These are phyloP conservation scores for Drosophila mayri DNA, from an alignment of 1,140 invertebrate species.

Conservation along the genomic window DNA sequence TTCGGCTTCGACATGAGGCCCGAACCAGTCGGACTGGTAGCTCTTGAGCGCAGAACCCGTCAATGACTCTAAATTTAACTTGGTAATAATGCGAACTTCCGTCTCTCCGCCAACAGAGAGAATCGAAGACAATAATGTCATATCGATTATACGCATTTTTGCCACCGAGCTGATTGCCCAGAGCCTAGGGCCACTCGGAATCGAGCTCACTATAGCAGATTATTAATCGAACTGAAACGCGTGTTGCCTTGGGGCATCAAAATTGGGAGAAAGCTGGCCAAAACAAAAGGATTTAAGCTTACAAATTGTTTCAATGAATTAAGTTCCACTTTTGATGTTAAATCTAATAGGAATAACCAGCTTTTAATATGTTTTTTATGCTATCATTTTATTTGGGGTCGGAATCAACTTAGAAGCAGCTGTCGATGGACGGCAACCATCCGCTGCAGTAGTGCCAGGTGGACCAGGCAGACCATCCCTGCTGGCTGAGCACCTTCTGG, in stretches of 20 bases:
- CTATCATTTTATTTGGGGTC: slow-evolving; percentile 16
- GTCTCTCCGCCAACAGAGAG: slow-evolving; percentile 14
- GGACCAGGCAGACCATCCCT: slow-evolving; percentile 76
- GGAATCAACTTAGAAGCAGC: slow-evolving; percentile 46
- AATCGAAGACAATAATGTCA: slow-evolving; percentile 47
- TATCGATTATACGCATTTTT: slow-evolving; percentile 50
- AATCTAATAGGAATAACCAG: background rate
- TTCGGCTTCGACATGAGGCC: slow-evolving; percentile 24
- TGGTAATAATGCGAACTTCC: slow-evolving; percentile 48
- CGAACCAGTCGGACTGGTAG: slow-evolving; percentile 47
- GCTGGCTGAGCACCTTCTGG: too few species aligned
- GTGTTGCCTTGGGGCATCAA: slow-evolving; percentile 14
- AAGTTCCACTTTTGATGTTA: background rate
- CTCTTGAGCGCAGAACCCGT: slow-evolving; percentile 30
- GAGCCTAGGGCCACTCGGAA: slow-evolving; percentile 28
- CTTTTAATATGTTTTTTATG: background rate
- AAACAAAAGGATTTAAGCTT: slow-evolving; percentile 14
- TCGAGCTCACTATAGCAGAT: slow-evolving; percentile 35
- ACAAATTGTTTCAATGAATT: background rate
- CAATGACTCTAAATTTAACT: slow-evolving; percentile 52
- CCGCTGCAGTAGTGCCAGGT: slow-evolving; percentile 67
- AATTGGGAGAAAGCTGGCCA: slow-evolving; percentile 41
- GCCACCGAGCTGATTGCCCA: slow-evolving; percentile 23
- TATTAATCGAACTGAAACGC: slow-evolving; percentile 37
- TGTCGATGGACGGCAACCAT: slow-evolving; percentile 52